Percentiles rank a stretch among this genome's conserved stretches.
phyloP scores from a whole-genome alignment of 2,113 vertebrate species.

The Trichomycterus rosablanca region DNA sequence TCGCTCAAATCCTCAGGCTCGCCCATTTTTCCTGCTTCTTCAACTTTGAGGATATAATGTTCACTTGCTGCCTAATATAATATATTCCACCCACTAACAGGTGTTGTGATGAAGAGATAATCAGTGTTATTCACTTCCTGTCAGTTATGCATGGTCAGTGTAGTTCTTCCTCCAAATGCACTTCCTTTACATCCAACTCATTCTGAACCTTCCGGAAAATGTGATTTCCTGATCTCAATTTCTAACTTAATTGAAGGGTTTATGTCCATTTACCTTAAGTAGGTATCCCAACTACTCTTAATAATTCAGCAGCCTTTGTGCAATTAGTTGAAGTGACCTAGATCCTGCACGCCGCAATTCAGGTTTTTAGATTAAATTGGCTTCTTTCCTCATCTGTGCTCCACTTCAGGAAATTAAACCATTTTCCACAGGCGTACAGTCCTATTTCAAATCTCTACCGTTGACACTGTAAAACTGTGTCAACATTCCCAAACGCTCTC shows the following conservation, averaged over 20 bases:
- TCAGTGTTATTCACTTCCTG: too few relatives aligned
- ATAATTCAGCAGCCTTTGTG: conserved; percentile 65
- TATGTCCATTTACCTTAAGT: conserved; percentile 54
- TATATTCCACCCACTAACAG: too few relatives aligned
- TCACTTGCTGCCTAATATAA: too few relatives aligned
- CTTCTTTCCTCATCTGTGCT: conserved; percentile 44
- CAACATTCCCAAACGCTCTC: conserved; percentile 1
- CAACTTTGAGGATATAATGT: too few relatives aligned
- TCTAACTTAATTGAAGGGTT: conserved; percentile 39
- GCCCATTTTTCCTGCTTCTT: too few relatives aligned
- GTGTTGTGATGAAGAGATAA: too few relatives aligned
- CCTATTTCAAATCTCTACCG: neutral
- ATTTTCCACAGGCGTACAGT: neutral
- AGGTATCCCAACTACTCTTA: conserved; percentile 62
- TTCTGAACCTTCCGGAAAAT: conserved; percentile 24
- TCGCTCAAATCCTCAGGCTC: too few relatives aligned
- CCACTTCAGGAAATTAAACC: conserved; percentile 43
- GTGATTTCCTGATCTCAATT: conserved; percentile 35
- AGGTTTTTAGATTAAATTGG: conserved; percentile 54
- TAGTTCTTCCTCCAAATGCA: too few relatives aligned
- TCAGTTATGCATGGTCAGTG: too few relatives aligned
- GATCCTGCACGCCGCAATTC: conserved; percentile 47
- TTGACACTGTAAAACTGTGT: neutral
- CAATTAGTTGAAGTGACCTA: conserved; percentile 65
- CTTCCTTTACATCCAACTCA: conserved; percentile 25